These are phyloP conservation scores for Drosophila varians DNA, from an alignment of 1,140 invertebrate genomes.

Conservation along the genomic window DNA sequence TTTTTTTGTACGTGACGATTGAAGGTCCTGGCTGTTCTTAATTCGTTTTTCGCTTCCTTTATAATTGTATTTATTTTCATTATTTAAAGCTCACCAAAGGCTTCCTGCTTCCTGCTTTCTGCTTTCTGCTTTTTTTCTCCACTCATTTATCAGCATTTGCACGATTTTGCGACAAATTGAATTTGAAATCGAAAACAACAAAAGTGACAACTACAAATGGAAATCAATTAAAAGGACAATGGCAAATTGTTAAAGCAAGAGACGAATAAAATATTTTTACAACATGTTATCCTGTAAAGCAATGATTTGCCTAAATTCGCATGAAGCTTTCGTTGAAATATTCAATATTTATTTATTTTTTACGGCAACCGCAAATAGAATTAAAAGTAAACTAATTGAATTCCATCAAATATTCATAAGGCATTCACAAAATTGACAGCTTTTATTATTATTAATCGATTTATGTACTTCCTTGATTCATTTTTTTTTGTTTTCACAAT, in stretches of 20 bases:
- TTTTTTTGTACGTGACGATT: slow-evolving; percentile 38
- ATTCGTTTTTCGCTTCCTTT: slow-evolving; percentile 42
- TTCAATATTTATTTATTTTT: too few species aligned
- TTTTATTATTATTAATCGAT: background rate
- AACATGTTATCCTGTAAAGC: background rate
- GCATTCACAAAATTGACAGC: background rate
- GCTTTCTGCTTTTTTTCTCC: background rate
- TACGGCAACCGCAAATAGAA: background rate
- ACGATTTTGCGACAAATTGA: slow-evolving; percentile 61
- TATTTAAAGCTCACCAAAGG: slow-evolving; percentile 48
- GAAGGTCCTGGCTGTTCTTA: slow-evolving; percentile 31
- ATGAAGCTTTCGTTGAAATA: background rate
- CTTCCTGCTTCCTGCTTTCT: background rate
- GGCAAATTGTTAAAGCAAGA: background rate
- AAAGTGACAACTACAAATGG: slow-evolving; percentile 3
- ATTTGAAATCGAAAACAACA: slow-evolving; percentile 57
- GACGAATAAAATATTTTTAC: background rate
- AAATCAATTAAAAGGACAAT: slow-evolving; percentile 38
- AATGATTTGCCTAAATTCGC: background rate
- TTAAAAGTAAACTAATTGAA: background rate
- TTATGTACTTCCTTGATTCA: background rate
- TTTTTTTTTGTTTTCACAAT: background rate
- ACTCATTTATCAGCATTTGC: slow-evolving; percentile 12
- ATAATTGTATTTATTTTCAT: slow-evolving; percentile 75
- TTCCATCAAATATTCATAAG: background rate